Evolutionary conservation across 1,140 invertebrate species (phyloP).

Genomic region (Drosophila gunungcola): DNA sequence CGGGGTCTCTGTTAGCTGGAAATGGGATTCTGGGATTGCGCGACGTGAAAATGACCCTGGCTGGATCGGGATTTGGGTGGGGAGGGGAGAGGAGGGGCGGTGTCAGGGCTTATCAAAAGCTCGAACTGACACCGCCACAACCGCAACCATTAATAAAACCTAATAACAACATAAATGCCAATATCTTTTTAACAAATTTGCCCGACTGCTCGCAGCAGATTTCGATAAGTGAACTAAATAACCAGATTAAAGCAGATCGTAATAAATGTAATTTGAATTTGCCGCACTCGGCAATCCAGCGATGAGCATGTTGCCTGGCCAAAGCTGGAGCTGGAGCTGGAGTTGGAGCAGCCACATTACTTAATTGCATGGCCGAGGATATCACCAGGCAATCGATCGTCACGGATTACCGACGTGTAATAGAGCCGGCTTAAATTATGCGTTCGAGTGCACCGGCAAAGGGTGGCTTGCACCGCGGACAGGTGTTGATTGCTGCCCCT

Average conservation of each 20-base stretch:
- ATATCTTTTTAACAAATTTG: constrained; percentile 63
- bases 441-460: constrained; percentile 28
- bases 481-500: constrained; percentile 71
- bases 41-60: constrained; percentile 58
- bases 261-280: constrained; percentile 82
- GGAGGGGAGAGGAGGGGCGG: constrained; percentile 12
- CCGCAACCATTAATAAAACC: constrained; percentile 74
- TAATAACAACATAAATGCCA: constrained; percentile 79
- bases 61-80: background rate
- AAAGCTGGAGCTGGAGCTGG: no score
- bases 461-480: constrained; percentile 36
- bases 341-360: constrained; percentile 49
- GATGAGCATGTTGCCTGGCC: background rate
- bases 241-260: constrained; percentile 63
- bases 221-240: constrained; percentile 77
- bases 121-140: constrained; percentile 22
- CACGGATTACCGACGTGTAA: constrained; percentile 78
- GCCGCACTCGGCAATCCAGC: constrained; percentile 11
- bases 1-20: constrained; percentile 52
- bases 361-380: constrained; percentile 75
- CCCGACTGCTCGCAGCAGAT: constrained; percentile 45
- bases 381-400: constrained; percentile 78
- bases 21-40: constrained; percentile 49
- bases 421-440: constrained; percentile 67
- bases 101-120: constrained; percentile 67